Evolutionary conservation across 2,888 invertebrate genomes (phyloP).

Genomic region (Abrostola tripartita): DNA sequence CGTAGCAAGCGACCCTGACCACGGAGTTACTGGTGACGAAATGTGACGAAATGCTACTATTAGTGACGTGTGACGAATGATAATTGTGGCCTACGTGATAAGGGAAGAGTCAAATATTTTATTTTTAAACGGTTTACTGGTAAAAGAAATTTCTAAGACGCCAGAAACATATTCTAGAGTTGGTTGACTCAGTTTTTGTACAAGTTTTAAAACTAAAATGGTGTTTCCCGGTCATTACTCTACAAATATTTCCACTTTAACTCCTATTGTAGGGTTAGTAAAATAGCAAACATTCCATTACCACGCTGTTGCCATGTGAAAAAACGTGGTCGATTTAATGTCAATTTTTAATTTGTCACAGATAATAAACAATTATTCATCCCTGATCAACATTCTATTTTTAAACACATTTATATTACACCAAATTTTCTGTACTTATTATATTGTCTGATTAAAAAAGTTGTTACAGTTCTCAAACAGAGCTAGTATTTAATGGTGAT

Average conservation of each 20-base stretch:
- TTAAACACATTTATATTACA: neutral
- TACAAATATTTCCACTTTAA: conserved; percentile 8
- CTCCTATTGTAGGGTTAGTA: neutral
- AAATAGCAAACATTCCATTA: neutral
- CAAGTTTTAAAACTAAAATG: neutral
- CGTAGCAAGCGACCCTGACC: conserved; percentile 76
- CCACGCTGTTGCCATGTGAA: neutral
- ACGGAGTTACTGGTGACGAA: conserved; percentile 68
- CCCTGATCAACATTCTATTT: neutral
- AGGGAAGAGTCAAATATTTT: conserved; percentile 22
- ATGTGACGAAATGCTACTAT: conserved; percentile 66
- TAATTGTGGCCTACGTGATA: conserved; percentile 46
- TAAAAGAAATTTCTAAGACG: neutral
- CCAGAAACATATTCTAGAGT: neutral
- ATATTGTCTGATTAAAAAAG: neutral
- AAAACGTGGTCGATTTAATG: neutral
- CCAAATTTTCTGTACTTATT: neutral
- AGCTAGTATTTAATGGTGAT: neutral
- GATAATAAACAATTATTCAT: neutral
- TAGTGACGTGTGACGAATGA: conserved; percentile 47
- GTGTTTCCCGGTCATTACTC: neutral
- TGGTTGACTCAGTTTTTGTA: neutral
- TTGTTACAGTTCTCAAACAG: neutral
- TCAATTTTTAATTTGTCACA: conserved; percentile 3
- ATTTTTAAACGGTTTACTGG: conserved; percentile 9